Evolutionary conservation across 1,140 invertebrate genomes (phyloP).

Genomic region (Drosophila ambigua): DNA sequence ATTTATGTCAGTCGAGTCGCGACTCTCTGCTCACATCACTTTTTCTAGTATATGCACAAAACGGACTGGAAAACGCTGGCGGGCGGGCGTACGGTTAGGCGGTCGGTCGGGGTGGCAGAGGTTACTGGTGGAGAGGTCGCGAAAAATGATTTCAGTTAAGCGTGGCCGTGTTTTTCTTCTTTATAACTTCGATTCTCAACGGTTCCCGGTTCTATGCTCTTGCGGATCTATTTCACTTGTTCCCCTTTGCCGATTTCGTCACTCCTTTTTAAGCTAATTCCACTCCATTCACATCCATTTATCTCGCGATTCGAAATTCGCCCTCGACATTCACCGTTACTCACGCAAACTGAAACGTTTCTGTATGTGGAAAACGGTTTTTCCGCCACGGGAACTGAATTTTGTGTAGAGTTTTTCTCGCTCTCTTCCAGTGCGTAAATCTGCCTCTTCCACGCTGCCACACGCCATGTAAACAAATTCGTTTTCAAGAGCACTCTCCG

Average conservation of each 20-base stretch:
- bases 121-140: conserved; percentile 20
- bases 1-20: conserved; percentile 67
- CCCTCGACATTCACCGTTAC: conserved; percentile 69
- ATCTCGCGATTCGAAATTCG: conserved; percentile 27
- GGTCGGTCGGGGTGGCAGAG: conserved; percentile 9
- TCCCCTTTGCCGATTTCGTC: conserved; percentile 1
- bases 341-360: conserved; percentile 80
- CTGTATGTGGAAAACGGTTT: conserved; percentile 80
- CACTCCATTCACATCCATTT: conserved; percentile 43
- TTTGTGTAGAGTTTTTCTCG: conserved; percentile 74
- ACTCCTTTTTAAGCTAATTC: background rate
- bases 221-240: conserved; percentile 7
- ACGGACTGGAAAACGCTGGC: conserved; percentile 61
- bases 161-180: conserved; percentile 11
- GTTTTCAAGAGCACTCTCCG: conserved; percentile 52
- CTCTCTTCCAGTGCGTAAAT: conserved; percentile 77
- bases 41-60: conserved; percentile 64
- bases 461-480: conserved; percentile 70
- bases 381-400: conserved; percentile 57
- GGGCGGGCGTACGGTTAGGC: conserved; percentile 2
- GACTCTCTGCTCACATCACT: conserved; percentile 53
- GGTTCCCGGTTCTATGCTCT: background rate
- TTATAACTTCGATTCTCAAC: conserved; percentile 2
- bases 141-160: conserved; percentile 38
- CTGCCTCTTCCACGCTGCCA: conserved; percentile 29